Percentiles rank a stretch among this genome's conserved stretches.
Conservation (phyloP, 2,113 vertebrate species). For the Pseudonaja textilis region DNA sequence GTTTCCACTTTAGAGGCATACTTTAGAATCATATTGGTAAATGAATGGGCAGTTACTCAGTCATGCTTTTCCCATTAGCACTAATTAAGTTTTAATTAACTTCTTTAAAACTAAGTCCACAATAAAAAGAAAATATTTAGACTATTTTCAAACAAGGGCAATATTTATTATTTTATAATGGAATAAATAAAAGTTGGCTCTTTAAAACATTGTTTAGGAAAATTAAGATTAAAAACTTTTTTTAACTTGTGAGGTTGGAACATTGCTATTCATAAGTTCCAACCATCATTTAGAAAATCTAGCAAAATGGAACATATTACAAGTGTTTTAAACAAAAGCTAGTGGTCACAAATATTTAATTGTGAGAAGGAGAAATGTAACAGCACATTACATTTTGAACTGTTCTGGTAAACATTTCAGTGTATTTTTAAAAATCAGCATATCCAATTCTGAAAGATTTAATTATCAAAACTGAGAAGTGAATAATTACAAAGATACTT, state of each 20-base stretch:
- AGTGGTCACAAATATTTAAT: neutral
- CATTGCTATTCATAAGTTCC: neutral
- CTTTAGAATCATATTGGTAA: conserved; percentile 19
- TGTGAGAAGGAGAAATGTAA: neutral
- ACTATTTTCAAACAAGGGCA: neutral
- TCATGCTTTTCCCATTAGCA: conserved; percentile 31
- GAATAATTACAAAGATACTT: neutral
- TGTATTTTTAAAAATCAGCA: neutral
- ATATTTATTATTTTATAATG: neutral
- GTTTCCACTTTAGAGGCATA: conserved; percentile 11
- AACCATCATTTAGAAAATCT: neutral
- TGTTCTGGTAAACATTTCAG: neutral
- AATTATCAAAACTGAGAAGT: neutral
- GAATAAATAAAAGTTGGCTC: neutral
- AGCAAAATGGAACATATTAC: neutral
- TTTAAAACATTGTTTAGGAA: neutral
- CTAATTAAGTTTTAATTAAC: conserved; percentile 26
- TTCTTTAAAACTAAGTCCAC: conserved; percentile 7
- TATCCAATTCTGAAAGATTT: neutral
- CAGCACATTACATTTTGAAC: neutral
- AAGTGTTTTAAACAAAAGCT: neutral
- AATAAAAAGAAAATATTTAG: neutral
- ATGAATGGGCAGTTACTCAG: conserved; percentile 34
- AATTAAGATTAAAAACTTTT: neutral
- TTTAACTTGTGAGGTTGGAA: neutral